Conservation (phyloP, 1,140 invertebrate species). For the Zaprionus davidi region DNA sequence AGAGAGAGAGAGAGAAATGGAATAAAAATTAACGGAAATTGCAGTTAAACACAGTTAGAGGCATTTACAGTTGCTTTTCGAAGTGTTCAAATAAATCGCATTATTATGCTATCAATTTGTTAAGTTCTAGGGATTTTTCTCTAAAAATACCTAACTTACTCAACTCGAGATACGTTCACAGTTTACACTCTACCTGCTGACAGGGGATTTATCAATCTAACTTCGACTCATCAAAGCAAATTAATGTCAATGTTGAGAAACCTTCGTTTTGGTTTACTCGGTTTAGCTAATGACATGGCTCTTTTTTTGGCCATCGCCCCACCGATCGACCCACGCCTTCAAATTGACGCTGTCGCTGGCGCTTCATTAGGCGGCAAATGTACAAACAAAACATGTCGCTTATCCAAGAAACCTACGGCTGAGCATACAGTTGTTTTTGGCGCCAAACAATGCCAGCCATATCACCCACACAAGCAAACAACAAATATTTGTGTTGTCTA, state of each 20-base stretch:
- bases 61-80: constrained; percentile 19
- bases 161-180: neutral
- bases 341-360: constrained; percentile 26
- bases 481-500: constrained; percentile 40
- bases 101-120: constrained; percentile 20
- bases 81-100: constrained; percentile 1
- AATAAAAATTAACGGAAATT: constrained; percentile 26
- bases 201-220: neutral
- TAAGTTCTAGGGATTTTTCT: constrained; percentile 1
- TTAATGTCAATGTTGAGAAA: constrained; percentile 47
- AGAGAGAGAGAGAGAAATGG: constrained; percentile 9
- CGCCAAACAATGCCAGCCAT: constrained; percentile 59
- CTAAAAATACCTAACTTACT: neutral
- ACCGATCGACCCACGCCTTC: constrained; percentile 45
- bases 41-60: constrained; percentile 36
- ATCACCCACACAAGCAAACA: constrained; percentile 52
- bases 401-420: constrained; percentile 33
- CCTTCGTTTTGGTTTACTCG: constrained; percentile 45
- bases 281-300: constrained; percentile 62
- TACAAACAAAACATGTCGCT: constrained; percentile 54
- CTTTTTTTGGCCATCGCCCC: constrained; percentile 54
- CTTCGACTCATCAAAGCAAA: constrained; percentile 29
- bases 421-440: constrained; percentile 60
- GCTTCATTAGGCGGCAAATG: constrained; percentile 63
- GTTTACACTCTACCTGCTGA: neutral